Evolutionary conservation across 2,113 vertebrate species (phyloP), one percentile per base, ranked within the genome.

Genomic region (Eublepharis macularius): DNA sequence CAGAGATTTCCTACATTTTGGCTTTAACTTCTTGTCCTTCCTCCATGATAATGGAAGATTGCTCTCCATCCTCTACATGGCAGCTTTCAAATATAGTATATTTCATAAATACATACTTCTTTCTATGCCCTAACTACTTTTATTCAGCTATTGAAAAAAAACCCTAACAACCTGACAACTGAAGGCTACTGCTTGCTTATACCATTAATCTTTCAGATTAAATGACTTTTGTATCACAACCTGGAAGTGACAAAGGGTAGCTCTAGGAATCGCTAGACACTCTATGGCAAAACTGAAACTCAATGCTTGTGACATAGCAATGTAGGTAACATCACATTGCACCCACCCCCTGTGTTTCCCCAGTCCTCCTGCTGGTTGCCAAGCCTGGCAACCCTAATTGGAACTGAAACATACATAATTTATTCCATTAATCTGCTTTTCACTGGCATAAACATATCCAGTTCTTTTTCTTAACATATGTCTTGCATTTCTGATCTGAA

Each of bases 401-500:
- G 5, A 81, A 68, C 41, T 47, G 63, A 69, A 81, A 36, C 8
- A 41, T 36, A 24, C 68, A 41, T 32, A 70, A 76, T 73, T 80
- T 45, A 73, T 54, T 69, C 41, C 19, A 69, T 80, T 63, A 85
- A 57, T 85, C 47, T 68, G 21, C 65, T 54, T 70, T 54, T 43
- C 29, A 9, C 21, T 72, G 51, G 11, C 60, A 79, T 73, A 85
- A 85, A 80, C 54, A 72, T 47, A 60, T 7, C 32, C 68, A n/a
- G n/a, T 72, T 63, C 76, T 63, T 80, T 39, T 54, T 36, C 41
- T 45, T 34, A 32, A 85, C 66, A 85, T 85, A 72, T 85, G 66
- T 79, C 76, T 85, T 79, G 14, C 41, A 80, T 85, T 85, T 63
- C 24, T 63, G 60, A 29, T 29, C 76, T 80, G 68, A 85, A 47